A percentile compares a stretch with the other conserved stretches of the same genome.
phyloP scores from a whole-genome alignment of 2,888 invertebrate species.

The Philhelius pedissequus region DNA sequence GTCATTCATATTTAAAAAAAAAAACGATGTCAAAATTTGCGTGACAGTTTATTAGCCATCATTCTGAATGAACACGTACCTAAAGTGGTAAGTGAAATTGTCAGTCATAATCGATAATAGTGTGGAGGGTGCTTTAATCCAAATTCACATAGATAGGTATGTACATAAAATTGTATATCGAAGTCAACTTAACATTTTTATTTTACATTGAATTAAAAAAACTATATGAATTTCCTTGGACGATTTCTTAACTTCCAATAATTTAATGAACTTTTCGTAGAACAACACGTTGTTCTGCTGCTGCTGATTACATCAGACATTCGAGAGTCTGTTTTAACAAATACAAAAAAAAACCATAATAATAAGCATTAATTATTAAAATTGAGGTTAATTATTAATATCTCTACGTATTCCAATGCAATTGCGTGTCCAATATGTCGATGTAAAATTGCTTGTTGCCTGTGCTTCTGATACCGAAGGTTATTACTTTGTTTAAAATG shows the following conservation, averaged over 20 bases:
- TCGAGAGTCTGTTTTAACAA: background rate
- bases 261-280: background rate
- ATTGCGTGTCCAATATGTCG: constrained; percentile 27
- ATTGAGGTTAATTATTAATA: constrained; percentile 59
- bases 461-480: constrained; percentile 7
- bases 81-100: no score
- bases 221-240: background rate
- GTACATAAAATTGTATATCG: constrained; percentile 6
- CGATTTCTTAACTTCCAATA: background rate
- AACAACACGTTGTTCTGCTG: background rate
- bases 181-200: constrained; percentile 38
- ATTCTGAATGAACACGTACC: no score
- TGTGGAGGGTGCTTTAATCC: no score
- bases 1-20: no score
- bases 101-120: no score
- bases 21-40: no score
- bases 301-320: background rate
- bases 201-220: background rate
- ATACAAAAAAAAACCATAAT: background rate
- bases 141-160: no score
- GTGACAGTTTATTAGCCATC: no score
- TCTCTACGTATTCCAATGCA: constrained; percentile 25
- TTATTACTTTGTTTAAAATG: constrained; percentile 11
- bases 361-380: constrained; percentile 29
- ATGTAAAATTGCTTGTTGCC: constrained; percentile 12